Conservation (phyloP, 2,888 invertebrate species). For the Synanthedon andrenaeformis region DNA sequence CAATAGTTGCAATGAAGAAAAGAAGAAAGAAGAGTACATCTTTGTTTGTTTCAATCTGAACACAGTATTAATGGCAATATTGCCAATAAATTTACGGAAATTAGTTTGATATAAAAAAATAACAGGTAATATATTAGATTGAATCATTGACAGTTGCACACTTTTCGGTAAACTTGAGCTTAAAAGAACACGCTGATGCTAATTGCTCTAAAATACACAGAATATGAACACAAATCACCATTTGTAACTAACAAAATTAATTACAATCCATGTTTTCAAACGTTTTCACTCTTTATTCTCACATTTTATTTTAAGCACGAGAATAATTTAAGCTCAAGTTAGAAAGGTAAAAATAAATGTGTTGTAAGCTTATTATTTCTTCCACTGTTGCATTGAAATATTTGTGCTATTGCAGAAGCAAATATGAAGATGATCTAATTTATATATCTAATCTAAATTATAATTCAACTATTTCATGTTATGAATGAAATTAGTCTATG, state of each 20-base stretch:
- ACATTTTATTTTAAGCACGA: slow-evolving; percentile 12
- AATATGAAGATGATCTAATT: slow-evolving; percentile 16
- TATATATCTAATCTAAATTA: background rate
- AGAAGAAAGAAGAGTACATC: too few species aligned
- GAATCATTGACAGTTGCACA: slow-evolving; percentile 50
- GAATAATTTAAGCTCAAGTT: slow-evolving; percentile 35
- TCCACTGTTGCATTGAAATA: slow-evolving; percentile 11
- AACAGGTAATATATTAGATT: slow-evolving; percentile 2
- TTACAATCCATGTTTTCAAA: background rate
- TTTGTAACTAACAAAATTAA: slow-evolving; percentile 4
- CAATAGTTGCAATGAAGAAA: too few species aligned
- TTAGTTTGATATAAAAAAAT: background rate
- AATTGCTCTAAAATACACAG: slow-evolving; percentile 14
- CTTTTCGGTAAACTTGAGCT: slow-evolving; percentile 51
- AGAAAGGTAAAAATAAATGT: slow-evolving; percentile 34
- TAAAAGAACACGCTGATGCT: slow-evolving; percentile 15
- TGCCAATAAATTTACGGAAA: too few species aligned
- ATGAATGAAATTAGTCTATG: too few species aligned
- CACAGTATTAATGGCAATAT: too few species aligned
- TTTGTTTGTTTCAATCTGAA: too few species aligned
- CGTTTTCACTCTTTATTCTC: background rate
- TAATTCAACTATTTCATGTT: background rate
- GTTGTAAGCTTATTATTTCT: slow-evolving; percentile 24
- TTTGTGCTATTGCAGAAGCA: slow-evolving; percentile 12
- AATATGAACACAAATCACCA: slow-evolving; percentile 5